Evolutionary conservation across 2,888 invertebrate species (phyloP), one percentile per base, ranked within the genome.

Genomic region (Artemia sp.): DNA sequence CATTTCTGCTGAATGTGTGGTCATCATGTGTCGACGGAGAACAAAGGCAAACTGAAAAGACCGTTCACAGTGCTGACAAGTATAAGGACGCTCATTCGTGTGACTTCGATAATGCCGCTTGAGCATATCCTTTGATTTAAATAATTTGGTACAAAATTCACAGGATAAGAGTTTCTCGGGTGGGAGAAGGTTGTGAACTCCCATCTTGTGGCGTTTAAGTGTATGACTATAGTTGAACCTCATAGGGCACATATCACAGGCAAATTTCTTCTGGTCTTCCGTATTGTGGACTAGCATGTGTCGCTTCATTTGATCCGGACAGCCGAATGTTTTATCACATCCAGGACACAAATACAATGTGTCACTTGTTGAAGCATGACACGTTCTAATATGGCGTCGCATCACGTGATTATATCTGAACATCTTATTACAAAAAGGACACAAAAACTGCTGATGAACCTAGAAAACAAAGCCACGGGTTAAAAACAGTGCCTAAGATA

Each of bases 391-490:
- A 9, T 58, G 58, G 19, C 58, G 58, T 8, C 58, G 58, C 58
- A 58, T 58, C 8, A 58, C 58, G 58, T 58, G 58, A 19, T 58
- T 58, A 19, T 58, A 58, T 19, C 19, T 58, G 58, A 58, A 58
- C 58, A 58, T 58, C 19, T 58, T 58, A 58, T 58, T 58, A 9
- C 58, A 58, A n/a, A 58, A 14, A 8, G 58, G 58, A 58, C 58
- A 58, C n/a, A 58, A 58, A 19, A 58, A 58, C 58, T 58, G 58
- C 58, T 58, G 58, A 58, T 58, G 58, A n/a, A 58, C 58, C 58
- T 58, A 58, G 8, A 58, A 58, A 9, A 58, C 1, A 8, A 58
- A 58, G 58, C n/a, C 58, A 19, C 19, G n/a, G 8, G 19, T 58
- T 0, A 58, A 58, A 58, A 19, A 14, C 58, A 8, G 8, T 38